Evolutionary conservation across 2,797 vertebrate species (phyloP), one percentile per base, ranked within the genome.

Genomic region (Microctenopoma steveboyesi): DNA sequence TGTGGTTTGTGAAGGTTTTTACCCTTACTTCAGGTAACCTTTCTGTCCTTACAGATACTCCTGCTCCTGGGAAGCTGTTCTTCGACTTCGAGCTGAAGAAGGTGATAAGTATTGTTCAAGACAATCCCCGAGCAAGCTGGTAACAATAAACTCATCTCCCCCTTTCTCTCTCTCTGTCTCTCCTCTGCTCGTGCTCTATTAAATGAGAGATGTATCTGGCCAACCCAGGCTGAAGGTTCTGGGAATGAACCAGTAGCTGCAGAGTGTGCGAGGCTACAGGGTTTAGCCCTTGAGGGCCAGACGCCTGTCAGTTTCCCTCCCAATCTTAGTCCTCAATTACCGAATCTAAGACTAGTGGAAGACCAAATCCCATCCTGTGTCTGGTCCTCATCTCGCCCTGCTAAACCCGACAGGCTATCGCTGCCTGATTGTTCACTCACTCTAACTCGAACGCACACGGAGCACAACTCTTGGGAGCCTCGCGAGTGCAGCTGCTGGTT

Each of bases 301-400:
- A 25, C 81, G 67, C n/a, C 76, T 83, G 86, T 83, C 86, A 58
- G 83, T 49, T 87, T 74, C 52, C 61, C 51, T 78, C 81, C 79
- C 76, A 86, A 75, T 84, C 81, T 82, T 71, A 77, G 78, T 69
- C 85, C 79, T 91, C 86, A 91, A 90, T 92, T 89, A 89, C 78
- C 39, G 76, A 87, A 87, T 88, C 74, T 83, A 83, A 88, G 78
- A 74, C 47, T 54, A 88, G 74, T 74, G 81, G 80, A 84, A 75
- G 78, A 80, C 70, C 72, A 76, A 83, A 85, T 87, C 83, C 74
- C 79, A 76, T 77, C 83, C 71, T 35, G 58, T 25, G 62, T 57
- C 74, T 65, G 82, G 66, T 82, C 83, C 72, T 85, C 81, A 78
- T 85, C 83, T 86, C 63, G 30, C 69, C 76, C 78, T n/a, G 57